Evolutionary conservation across 1,140 invertebrate genomes (phyloP).

Genomic region (Chrysomallon squamiferum): DNA sequence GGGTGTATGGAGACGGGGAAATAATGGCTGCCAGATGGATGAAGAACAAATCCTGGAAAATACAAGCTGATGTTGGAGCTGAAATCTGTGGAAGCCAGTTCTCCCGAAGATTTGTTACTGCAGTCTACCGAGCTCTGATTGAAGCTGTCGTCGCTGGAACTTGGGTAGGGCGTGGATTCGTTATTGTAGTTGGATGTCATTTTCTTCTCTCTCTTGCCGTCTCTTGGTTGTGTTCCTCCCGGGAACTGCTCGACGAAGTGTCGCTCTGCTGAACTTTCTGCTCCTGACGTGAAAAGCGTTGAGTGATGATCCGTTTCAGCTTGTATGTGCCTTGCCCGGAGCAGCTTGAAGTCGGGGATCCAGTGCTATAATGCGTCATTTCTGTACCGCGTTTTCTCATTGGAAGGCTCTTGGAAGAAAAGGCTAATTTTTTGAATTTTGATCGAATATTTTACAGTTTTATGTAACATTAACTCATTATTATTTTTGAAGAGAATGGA

Average conservation of each 20-base stretch:
- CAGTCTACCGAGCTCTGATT: too few relatives aligned
- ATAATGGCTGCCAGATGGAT: slow-evolving; percentile 88
- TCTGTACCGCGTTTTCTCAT: too few relatives aligned
- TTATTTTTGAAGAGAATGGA: too few relatives aligned
- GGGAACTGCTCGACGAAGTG: slow-evolving; percentile 30
- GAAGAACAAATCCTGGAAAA: slow-evolving; percentile 82
- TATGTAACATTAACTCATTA: too few relatives aligned
- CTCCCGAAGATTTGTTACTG: too few relatives aligned
- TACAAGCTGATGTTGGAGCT: slow-evolving; percentile 30
- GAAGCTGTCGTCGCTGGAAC: neutral
- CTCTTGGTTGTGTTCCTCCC: slow-evolving; percentile 26
- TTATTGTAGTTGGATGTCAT: neutral
- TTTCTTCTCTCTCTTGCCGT: too few relatives aligned
- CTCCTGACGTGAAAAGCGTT: slow-evolving; percentile 73
- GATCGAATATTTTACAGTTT: too few relatives aligned
- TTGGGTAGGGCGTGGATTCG: neutral
- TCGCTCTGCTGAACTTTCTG: slow-evolving; percentile 26
- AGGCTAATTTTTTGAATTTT: too few relatives aligned
- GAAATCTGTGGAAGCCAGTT: too few relatives aligned
- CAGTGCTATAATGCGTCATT: too few relatives aligned
- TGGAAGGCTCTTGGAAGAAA: too few relatives aligned
- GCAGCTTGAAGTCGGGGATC: too few relatives aligned
- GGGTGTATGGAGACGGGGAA: slow-evolving; percentile 88
- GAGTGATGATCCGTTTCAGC: slow-evolving; percentile 94
- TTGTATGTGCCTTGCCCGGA: slow-evolving; percentile 71